Conservation (phyloP, 2,113 vertebrate genomes). For the Phodopus roborovskii region DNA sequence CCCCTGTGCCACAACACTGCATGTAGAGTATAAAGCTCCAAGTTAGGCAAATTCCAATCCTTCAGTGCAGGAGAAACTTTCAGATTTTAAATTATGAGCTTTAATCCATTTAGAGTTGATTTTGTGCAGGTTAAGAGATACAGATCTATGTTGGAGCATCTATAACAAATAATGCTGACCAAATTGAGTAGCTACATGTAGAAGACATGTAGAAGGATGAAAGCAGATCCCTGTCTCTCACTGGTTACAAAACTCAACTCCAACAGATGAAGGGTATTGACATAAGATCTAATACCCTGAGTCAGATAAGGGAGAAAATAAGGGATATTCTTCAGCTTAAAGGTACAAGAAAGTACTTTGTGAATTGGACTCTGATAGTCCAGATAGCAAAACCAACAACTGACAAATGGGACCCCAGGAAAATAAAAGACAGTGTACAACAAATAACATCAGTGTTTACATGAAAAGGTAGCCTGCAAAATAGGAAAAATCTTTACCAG, state of each 20-base stretch:
- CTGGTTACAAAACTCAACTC: neutral
- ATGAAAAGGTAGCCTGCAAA: neutral
- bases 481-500: neutral
- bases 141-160: neutral
- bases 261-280: neutral
- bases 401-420: neutral
- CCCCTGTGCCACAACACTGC: neutral
- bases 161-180: neutral
- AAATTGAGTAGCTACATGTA: neutral
- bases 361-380: neutral
- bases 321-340: neutral
- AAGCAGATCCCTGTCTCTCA: neutral
- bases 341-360: neutral
- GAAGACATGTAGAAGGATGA: too few species aligned
- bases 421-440: neutral
- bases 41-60: too few species aligned
- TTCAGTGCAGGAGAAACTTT: neutral
- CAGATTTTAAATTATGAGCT: neutral
- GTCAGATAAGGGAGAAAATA: neutral
- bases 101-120: neutral
- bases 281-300: neutral
- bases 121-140: neutral
- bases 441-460: neutral
- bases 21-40: neutral
- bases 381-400: neutral